Evolutionary conservation across 1,140 invertebrate species (phyloP).

Genomic region (Caenorhabditis remanei): DNA sequence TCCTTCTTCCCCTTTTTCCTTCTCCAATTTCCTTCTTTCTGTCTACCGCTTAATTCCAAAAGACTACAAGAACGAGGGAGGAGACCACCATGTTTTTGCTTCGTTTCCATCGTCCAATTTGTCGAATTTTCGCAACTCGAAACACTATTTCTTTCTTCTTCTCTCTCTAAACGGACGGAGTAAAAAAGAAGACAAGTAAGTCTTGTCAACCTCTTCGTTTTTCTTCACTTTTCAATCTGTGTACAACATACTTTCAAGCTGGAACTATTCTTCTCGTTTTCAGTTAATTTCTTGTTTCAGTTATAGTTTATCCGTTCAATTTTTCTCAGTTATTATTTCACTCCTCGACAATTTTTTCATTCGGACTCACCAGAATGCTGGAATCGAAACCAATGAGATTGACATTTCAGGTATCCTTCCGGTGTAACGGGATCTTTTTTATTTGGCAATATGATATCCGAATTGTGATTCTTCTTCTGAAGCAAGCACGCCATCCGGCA

Average conservation of each 20-base stretch:
- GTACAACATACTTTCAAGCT: neutral
- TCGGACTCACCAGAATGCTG: too few relatives aligned
- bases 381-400: neutral
- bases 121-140: constrained; percentile 45
- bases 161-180: neutral
- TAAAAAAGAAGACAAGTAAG: neutral
- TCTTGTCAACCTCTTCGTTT: constrained; percentile 6
- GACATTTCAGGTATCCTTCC: constrained; percentile 36
- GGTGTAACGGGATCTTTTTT: constrained; percentile 24
- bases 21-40: too few relatives aligned
- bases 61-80: neutral
- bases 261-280: too few relatives aligned
- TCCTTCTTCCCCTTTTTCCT: neutral
- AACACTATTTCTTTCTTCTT: constrained; percentile 4
- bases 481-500: neutral
- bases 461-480: constrained; percentile 38
- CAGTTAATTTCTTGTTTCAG: too few relatives aligned
- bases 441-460: constrained; percentile 48
- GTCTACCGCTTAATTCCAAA: too few relatives aligned
- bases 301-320: too few relatives aligned
- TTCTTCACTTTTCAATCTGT: constrained; percentile 13
- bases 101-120: constrained; percentile 36
- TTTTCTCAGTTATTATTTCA: neutral
- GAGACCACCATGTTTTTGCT: constrained; percentile 1
- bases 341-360: too few relatives aligned